A percentile compares a stretch with the other conserved stretches of the same genome.
Evolutionary conservation across 2,797 vertebrate genomes (phyloP).

Genomic region (Distichodus sexfasciatus): DNA sequence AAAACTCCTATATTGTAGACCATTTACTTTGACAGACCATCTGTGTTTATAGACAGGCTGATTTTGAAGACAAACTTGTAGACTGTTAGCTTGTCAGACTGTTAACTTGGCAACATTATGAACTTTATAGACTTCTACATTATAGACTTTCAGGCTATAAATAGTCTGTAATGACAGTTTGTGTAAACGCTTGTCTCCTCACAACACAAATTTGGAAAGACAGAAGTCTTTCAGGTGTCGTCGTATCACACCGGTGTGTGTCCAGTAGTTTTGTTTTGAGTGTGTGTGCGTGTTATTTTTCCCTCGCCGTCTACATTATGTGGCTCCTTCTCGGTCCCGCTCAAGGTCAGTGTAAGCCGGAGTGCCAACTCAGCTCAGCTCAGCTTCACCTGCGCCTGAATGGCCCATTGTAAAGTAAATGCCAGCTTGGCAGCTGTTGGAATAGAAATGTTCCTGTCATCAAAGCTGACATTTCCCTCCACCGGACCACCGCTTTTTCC

Average conservation of each 20-base stretch:
- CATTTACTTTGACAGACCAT: too few relatives aligned
- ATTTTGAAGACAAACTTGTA: too few relatives aligned
- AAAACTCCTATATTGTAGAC: too few relatives aligned
- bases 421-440: constrained; percentile 65
- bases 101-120: too few relatives aligned
- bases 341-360: constrained; percentile 56
- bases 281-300: neutral
- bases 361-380: constrained; percentile 63
- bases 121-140: too few relatives aligned
- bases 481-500: constrained; percentile 55
- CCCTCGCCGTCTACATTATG: constrained; percentile 31
- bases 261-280: constrained; percentile 36
- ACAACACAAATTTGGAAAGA: neutral
- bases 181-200: too few relatives aligned
- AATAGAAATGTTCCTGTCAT: constrained; percentile 72
- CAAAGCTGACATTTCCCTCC: constrained; percentile 75
- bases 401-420: constrained; percentile 76
- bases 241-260: constrained; percentile 22
- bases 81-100: too few relatives aligned
- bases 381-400: constrained; percentile 71
- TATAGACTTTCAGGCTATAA: too few relatives aligned
- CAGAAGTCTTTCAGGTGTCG: neutral
- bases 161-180: too few relatives aligned
- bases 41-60: too few relatives aligned
- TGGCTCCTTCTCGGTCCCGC: constrained; percentile 38